Evolutionary conservation across 2,888 invertebrate species (phyloP).

Genomic region (Thymelicus acteon): DNA sequence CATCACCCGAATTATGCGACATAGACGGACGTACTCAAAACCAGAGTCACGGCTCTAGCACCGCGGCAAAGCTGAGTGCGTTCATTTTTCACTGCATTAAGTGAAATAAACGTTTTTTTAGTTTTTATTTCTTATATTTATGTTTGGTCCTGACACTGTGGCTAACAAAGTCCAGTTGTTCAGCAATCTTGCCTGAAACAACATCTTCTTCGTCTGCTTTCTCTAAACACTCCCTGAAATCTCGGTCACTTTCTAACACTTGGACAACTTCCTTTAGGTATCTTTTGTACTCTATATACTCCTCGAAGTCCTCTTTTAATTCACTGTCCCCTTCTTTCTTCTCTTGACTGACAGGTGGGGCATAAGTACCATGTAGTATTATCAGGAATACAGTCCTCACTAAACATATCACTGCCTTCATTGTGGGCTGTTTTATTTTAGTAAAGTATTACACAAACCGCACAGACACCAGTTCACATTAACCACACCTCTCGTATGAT

Average conservation of each 20-base stretch:
- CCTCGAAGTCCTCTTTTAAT: conserved; percentile 77
- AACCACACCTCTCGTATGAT: no score
- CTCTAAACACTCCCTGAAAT: conserved; percentile 92
- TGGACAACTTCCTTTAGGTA: conserved; percentile 96
- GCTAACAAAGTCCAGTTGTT: conserved; percentile 94
- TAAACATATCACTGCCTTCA: conserved; percentile 54
- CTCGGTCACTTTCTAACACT: conserved; percentile 94
- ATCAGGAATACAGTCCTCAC: conserved; percentile 54
- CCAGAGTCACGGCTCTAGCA: no score
- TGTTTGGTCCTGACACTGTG: conserved; percentile 92
- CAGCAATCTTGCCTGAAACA: conserved; percentile 94
- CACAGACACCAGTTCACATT: no score
- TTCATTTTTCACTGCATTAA: no score
- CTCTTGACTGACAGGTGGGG: conserved; percentile 83
- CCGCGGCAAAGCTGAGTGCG: no score
- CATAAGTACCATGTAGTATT: conserved; percentile 71
- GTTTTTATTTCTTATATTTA: no score
- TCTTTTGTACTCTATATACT: conserved; percentile 92
- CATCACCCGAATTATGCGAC: no score
- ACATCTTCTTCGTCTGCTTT: conserved; percentile 94
- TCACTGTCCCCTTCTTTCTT: conserved; percentile 77
- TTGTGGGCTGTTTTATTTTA: no score
- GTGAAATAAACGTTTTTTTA: no score
- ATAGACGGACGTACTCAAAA: no score
- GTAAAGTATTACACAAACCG: no score